Evolutionary conservation across 2,113 vertebrate genomes (phyloP).

Genomic region (Cephalopholis sonnerati): DNA sequence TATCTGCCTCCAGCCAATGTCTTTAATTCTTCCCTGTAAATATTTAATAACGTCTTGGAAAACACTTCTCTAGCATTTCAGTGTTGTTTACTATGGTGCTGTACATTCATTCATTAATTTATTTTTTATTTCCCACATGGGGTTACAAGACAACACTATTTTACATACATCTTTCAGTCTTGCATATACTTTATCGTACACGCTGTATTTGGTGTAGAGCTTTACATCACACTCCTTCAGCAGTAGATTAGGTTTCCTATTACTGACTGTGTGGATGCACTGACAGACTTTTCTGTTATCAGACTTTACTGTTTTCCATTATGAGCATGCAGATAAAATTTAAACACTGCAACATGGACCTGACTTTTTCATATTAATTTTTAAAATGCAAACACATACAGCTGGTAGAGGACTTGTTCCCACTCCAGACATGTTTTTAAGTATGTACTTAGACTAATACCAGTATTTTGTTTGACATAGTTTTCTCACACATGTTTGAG

Average conservation of each 20-base stretch:
- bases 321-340: background rate
- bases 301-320: background rate
- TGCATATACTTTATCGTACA: background rate
- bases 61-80: background rate
- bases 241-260: background rate
- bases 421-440: too few species aligned
- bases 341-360: background rate
- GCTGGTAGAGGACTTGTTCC: background rate
- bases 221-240: background rate
- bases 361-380: background rate
- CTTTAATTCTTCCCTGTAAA: constrained; percentile 16
- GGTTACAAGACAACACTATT: too few species aligned
- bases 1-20: background rate
- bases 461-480: too few species aligned
- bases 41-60: constrained; percentile 41
- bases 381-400: background rate
- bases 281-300: too few species aligned
- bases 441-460: too few species aligned
- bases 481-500: too few species aligned
- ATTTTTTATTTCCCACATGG: too few species aligned
- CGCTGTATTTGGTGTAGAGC: background rate
- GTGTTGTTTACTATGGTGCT: background rate
- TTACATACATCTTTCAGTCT: too few species aligned
- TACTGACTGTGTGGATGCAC: background rate
- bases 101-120: background rate